Evolutionary conservation across 2,113 vertebrate genomes (phyloP).

Genomic region (Tachuris rubrigastra): DNA sequence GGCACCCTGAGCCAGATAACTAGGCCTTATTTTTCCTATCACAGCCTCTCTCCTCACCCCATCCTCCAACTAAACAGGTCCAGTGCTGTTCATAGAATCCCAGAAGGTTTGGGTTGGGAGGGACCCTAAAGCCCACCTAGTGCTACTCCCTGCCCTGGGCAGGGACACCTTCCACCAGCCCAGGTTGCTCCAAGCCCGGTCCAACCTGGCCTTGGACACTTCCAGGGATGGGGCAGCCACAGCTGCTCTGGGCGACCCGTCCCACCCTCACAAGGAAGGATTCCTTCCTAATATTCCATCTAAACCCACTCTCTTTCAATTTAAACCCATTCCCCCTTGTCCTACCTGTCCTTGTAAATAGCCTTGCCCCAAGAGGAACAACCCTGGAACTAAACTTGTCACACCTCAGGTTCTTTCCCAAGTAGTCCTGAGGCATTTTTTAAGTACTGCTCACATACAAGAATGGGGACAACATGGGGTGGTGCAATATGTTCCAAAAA

Average conservation of each 20-base stretch:
- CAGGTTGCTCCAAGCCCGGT: accelerated
- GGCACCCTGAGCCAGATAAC: not conserved
- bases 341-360: not conserved
- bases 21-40: not conserved
- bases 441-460: not conserved
- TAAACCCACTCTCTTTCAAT: not conserved
- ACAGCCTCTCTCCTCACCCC: not conserved
- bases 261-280: not conserved
- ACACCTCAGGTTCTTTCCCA: not conserved
- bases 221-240: not conserved
- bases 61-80: not conserved
- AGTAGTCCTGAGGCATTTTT: not conserved
- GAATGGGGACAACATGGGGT: not conserved
- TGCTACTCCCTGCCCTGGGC: not conserved
- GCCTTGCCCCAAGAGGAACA: not conserved
- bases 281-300: not conserved
- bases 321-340: not conserved
- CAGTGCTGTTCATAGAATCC: not conserved
- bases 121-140: too few species aligned
- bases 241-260: not conserved
- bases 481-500: not conserved
- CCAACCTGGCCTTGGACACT: not conserved
- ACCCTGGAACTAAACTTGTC: not conserved
- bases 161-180: not conserved
- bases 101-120: not conserved